Conservation (phyloP, 2,797 vertebrate genomes). For the Danionella dracula region DNA sequence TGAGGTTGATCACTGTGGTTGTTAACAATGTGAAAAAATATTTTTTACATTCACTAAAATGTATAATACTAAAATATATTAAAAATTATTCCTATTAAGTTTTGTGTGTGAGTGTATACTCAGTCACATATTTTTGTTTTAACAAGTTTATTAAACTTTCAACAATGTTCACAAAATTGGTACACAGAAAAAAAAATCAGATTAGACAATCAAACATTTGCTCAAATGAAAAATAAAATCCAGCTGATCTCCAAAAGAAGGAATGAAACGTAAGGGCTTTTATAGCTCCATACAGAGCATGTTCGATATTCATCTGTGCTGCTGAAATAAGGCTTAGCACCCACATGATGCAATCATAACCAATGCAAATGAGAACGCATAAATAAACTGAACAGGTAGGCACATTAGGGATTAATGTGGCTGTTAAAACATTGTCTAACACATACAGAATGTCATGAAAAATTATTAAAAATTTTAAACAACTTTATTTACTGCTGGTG, state of each 20-base stretch:
- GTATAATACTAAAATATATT: not conserved
- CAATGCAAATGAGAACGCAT: constrained; percentile 48
- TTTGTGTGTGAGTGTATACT: not conserved
- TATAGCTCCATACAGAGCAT: not conserved
- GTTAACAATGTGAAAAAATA: not conserved
- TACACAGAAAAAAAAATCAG: constrained; percentile 50
- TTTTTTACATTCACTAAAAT: not conserved
- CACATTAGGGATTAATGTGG: too few species aligned
- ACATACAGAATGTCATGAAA: too few species aligned
- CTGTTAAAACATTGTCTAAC: too few species aligned
- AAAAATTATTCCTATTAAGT: not conserved
- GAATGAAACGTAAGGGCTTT: not conserved
- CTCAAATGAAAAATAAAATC: constrained; percentile 38
- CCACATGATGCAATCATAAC: constrained; percentile 28
- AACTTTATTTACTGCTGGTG: constrained; percentile 11
- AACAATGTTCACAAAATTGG: constrained; percentile 57
- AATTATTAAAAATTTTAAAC: not conserved
- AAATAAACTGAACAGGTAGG: constrained; percentile 32
- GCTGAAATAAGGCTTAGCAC: not conserved
- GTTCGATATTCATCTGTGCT: not conserved
- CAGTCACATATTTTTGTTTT: constrained; percentile 39
- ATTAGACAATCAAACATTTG: constrained; percentile 48
- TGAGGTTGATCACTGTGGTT: too few species aligned
- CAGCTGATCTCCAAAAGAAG: not conserved
- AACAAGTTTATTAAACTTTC: constrained; percentile 64